A percentile compares a stretch with the other conserved stretches of the same genome.
phyloP scores from a whole-genome alignment of 2,888 invertebrate genomes.

The Drosophila emarginata region DNA sequence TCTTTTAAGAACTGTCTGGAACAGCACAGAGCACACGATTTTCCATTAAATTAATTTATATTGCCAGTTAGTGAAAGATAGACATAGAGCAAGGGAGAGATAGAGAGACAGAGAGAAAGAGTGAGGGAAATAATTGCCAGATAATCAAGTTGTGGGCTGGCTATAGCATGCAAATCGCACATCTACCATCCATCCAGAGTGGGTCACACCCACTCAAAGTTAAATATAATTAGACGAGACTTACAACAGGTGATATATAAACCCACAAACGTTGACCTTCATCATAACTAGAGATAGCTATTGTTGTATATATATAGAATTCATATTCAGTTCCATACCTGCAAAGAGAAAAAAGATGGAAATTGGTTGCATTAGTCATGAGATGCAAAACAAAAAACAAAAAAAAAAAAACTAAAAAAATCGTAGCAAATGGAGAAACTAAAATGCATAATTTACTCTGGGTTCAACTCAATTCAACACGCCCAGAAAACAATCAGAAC shows the following conservation, averaged over 20 bases:
- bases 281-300: background rate
- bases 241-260: slow-evolving; percentile 16
- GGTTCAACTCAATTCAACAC: slow-evolving; percentile 42
- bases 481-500: slow-evolving; percentile 75
- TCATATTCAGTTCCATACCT: slow-evolving; percentile 30
- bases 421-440: slow-evolving; percentile 8
- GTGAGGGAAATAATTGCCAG: slow-evolving; percentile 58
- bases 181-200: slow-evolving; percentile 25
- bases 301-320: background rate
- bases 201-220: slow-evolving; percentile 63
- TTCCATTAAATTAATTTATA: slow-evolving; percentile 77
- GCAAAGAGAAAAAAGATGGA: slow-evolving; percentile 22
- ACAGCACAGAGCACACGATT: slow-evolving; percentile 62
- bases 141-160: slow-evolving; percentile 5
- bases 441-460: slow-evolving; percentile 30
- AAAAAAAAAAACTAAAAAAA: background rate
- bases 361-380: slow-evolving; percentile 32
- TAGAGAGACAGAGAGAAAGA: background rate
- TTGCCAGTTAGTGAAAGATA: slow-evolving; percentile 27
- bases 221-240: slow-evolving; percentile 57
- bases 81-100: background rate
- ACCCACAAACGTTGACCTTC: slow-evolving; percentile 33
- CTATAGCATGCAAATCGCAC: background rate
- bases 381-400: background rate
- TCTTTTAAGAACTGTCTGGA: slow-evolving; percentile 36